Evolutionary conservation across 2,113 vertebrate genomes (phyloP), one percentile per base, ranked within the genome.

Genomic region (Cygnus buccinator): DNA sequence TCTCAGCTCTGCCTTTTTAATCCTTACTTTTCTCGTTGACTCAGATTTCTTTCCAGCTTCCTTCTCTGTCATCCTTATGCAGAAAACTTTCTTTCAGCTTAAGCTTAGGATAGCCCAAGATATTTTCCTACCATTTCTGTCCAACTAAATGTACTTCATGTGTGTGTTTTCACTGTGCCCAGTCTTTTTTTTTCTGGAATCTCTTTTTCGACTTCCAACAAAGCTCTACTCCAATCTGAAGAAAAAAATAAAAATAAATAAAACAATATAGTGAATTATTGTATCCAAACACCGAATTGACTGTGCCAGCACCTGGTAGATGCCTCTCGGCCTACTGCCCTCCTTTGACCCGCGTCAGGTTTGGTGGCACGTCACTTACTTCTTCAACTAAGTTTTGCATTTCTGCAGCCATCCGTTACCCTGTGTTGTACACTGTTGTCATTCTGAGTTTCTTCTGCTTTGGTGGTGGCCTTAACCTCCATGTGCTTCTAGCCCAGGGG

Each of bases 1-100:
- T 18, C 21, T 33, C 37, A 68, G 43, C 52, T 88, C 41, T 84
- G 87, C 90, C 87, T 95, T 94, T 72, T 85, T 25, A 26, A 70
- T 93, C 63, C 63, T 46, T 39, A 31, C 29, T 90, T 74, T 77
- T 66, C 73, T 65, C 50, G n/a, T 13, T 70, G 43, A 33, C 28
- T 59, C 19, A 58, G 50, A 35, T 80, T 75, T 76, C 52, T 88
- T 76, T 20, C 33, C 33, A 58, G n/a, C 48, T 90, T 84, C 72
- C 48, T 31, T 82, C 75, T 76, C 33, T 62, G 52, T 39, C 35
- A 65, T 61, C 33, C 22, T 83, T 46, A 23, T 1, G 19, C 50
- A 76, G 58, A 77, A 85, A 43, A 63, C 7, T 74, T 77, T 80
- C 43, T 75, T 83, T 58, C 48, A 44, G 35, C 23, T 90, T 90